These are phyloP conservation scores for Sipha maydis DNA, from an alignment of 2,888 invertebrate species.

Conservation along the genomic window DNA sequence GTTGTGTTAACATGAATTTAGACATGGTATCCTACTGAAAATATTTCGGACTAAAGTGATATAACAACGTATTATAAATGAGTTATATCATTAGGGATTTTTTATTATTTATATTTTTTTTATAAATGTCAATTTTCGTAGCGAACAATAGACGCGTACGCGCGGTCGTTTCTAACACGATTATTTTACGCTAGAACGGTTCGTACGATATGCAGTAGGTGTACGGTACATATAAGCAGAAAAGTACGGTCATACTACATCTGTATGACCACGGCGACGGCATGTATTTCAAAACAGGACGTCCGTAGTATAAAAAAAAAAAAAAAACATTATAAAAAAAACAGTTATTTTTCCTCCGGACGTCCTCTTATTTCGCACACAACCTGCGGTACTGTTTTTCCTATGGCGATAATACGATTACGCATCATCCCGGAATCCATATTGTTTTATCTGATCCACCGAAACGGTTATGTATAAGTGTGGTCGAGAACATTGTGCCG, in stretches of 20 bases:
- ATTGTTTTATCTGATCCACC: no score
- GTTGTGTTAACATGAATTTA: not conserved
- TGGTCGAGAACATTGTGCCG: no score
- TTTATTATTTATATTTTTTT: not conserved
- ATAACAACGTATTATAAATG: not conserved
- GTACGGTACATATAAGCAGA: not conserved
- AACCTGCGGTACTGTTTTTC: not conserved
- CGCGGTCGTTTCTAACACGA: conserved; percentile 2
- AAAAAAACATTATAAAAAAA: no score
- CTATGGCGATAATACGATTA: no score
- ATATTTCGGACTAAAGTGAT: not conserved
- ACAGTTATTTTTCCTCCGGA: not conserved
- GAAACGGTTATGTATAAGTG: no score
- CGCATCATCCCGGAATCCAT: no score
- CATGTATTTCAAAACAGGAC: not conserved
- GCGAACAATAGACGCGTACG: not conserved
- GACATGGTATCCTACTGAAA: conserved; percentile 3
- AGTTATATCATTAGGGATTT: conserved; percentile 13
- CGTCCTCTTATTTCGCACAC: not conserved
- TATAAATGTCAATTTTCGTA: not conserved
- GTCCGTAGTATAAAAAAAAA: not conserved
- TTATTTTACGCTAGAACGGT: conserved; percentile 16
- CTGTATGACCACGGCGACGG: not conserved
- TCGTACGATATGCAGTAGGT: not conserved
- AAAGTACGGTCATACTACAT: not conserved